Base-by-base conservation (phyloP, 1,140 invertebrate species). In the Stegodyphus mimosarum region DNA sequence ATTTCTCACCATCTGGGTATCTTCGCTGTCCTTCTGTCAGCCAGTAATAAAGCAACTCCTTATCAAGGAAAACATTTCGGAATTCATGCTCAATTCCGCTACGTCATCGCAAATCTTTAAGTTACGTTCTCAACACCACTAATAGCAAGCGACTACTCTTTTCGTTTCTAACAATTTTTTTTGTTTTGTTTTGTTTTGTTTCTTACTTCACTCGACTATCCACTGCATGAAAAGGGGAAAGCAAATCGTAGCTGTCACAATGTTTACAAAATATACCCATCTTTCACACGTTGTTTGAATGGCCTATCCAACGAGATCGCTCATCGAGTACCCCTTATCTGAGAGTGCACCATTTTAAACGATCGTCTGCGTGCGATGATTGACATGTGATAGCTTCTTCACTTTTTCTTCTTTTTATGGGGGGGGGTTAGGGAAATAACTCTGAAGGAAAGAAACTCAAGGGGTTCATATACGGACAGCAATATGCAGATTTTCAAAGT, bases 221-320 rank as follows among this genome's bases (percentile, higher is more conserved):
- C 33, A 33, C 33, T 33, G 3, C 33, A 3, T 33, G 33, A 7
- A 72, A 63, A 55, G 17, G n/a, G 75, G 53, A 50, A 71, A 53
- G 18, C 50, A 33, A 3, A 33, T 33, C 3, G 49, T 74, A 83
- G 70, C 80, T 83, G 80, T 83, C 80, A 83, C 80, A 83, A 55
- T 84, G 81, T 84, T 84, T 84, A 84, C 81, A 84, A 84, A 84
- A 84, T 84, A 75, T 75, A 17, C 76, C 48, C 81, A 67, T 69
- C 64, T 75, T 74, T 84, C 72, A 63, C 81, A 84, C 72, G 73
- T 84, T 76, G 60, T 75, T 75, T 18, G 60, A 75, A 75, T 52
- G 52, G 52, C 6, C 52, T 15, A 60, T 74, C 10, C 81, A 11
- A 69, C 70, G 73, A n/a, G 6, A 17, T 75, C 81, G 50, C 18